A percentile compares a stretch with the other conserved stretches of the same genome.
Conservation (phyloP, 2,888 invertebrate species). For the Acanthosepion pharaonis region DNA sequence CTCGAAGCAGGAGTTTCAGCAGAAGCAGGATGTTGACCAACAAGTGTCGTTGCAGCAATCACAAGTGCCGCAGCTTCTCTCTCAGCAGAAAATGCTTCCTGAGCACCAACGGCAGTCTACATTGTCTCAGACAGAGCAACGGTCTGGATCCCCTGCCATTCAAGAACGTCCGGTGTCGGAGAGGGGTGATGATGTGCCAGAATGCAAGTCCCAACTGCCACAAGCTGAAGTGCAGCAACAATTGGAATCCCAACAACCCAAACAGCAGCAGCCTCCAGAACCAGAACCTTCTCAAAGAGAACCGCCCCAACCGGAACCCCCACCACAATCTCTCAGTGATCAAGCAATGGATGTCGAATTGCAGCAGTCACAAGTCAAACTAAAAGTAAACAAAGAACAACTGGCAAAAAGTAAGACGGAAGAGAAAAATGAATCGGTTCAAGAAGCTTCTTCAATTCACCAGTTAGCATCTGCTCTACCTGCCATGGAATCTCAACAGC, state of each 20-base stretch:
- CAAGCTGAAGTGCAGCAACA: no score
- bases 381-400: background rate
- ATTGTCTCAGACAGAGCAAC: background rate
- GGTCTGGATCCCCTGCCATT: background rate
- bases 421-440: background rate
- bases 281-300: slow-evolving; percentile 36
- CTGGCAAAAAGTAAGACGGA: background rate
- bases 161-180: background rate
- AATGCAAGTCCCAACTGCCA: background rate
- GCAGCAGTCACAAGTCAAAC: background rate
- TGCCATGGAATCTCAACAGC: background rate
- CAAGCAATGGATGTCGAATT: background rate
- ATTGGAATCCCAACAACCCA: background rate
- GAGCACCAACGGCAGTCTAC: background rate
- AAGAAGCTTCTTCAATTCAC: background rate
- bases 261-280: slow-evolving; percentile 35
- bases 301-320: slow-evolving; percentile 23
- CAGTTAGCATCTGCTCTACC: background rate
- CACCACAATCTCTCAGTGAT: slow-evolving; percentile 25
- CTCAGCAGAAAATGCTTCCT: no score
- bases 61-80: no score
- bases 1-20: background rate
- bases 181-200: background rate
- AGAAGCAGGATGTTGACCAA: background rate
- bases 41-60: background rate